These are phyloP conservation scores for Andrena haemorrhoa DNA, from an alignment of 2,888 invertebrate species.

Conservation along the genomic window DNA sequence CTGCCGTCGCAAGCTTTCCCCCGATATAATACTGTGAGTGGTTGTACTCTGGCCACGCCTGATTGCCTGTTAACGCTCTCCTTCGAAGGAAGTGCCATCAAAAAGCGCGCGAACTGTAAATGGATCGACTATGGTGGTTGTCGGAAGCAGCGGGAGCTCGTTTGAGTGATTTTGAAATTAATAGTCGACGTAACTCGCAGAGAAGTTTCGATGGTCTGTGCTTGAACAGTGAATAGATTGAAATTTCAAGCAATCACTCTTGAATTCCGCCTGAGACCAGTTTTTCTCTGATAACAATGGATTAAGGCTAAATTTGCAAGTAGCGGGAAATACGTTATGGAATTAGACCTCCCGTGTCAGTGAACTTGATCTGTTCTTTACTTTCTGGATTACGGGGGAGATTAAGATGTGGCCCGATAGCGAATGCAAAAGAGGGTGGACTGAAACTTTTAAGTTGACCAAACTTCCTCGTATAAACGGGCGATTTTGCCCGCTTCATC, in stretches of 20 bases:
- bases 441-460: not conserved
- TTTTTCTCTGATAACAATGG: conserved; percentile 11
- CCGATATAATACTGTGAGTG: not conserved
- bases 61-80: not conserved
- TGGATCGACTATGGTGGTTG: not conserved
- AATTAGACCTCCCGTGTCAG: conserved; percentile 5
- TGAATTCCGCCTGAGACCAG: not conserved
- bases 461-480: conserved; percentile 5
- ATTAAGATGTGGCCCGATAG: conserved; percentile 9
- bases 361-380: not conserved
- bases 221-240: not conserved
- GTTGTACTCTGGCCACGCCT: not conserved
- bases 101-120: not conserved
- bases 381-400: not conserved
- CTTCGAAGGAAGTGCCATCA: not conserved
- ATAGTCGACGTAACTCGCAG: too few relatives aligned
- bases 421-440: not conserved
- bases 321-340: not conserved
- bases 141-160: not conserved
- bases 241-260: not conserved
- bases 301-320: conserved; percentile 13
- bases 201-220: not conserved
- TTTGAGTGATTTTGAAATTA: not conserved
- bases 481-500: not conserved
- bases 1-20: conserved; percentile 8